Base-by-base conservation (phyloP, 2,797 vertebrate species). In the Salmo trutta region DNA sequence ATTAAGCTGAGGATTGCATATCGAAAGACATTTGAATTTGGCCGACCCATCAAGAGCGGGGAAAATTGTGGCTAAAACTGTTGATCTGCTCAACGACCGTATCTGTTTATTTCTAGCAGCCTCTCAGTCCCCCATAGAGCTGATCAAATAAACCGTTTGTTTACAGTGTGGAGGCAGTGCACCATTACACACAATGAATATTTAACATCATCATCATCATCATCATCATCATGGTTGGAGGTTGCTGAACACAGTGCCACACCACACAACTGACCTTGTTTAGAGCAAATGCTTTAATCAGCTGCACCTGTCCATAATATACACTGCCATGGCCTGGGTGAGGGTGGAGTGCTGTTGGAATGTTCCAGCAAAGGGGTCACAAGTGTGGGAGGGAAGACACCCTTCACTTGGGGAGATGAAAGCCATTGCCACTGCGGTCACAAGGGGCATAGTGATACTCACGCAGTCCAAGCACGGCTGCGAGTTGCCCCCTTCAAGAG, bases 391-490 rank as follows among this genome's bases (percentile, higher is more conserved):
- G 15, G 71, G 36, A 5, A 4, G 59, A 56, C 8, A 19, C 47
- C 69, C 66, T 76, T 81, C 77, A 70, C 78, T 62, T 4, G 19
- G 66, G 78, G 24, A 83, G 82, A 86, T 79, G 76, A 75, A 88
- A 87, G 86, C 67, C 85, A 88, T 84, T 84, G 68, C 66, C 59
- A 70, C 75, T 24, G 65, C 71, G 69, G 31, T 79, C 81, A 79
- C 56, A 1, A n/a, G 76, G 77, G 76, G 21, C 16, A 1, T 65
- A 41, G 67, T 71, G 66, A 81, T 75, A 80, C 82, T 81, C 21
- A 27, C 64, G 69, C 70, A 51, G 6, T 21, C 80, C 77, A 73
- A 53, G 70, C 47, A 24, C n/a, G 7, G 47, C 19, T 47, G 31
- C 15, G 70, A 71, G 12, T 27, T 68, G 66, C 19, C 67, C 33